phyloP scores from a whole-genome alignment of 2,797 vertebrate species.

The Pteropus rufus region DNA sequence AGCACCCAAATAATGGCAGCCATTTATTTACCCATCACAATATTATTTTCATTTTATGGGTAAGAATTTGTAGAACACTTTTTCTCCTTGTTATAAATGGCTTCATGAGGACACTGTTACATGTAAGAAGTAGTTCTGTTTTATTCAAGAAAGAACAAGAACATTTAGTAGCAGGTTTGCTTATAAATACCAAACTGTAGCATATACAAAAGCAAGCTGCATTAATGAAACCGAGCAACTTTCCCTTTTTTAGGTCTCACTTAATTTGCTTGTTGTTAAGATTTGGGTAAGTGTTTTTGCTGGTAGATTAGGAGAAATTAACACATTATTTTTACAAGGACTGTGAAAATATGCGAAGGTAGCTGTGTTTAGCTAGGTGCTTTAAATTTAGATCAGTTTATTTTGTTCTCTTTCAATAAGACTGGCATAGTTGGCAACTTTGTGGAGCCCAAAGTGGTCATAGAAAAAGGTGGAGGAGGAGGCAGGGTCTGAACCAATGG shows the following conservation, averaged over 20 bases:
- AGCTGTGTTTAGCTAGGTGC: background rate
- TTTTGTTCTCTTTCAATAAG: background rate
- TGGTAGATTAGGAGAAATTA: background rate
- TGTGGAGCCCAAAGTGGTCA: background rate
- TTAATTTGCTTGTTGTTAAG: background rate
- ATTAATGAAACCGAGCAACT: background rate
- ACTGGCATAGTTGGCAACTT: background rate
- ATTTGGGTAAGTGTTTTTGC: background rate
- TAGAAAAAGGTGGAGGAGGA: background rate
- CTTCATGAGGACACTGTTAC: background rate
- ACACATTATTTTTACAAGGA: slow-evolving; percentile 15
- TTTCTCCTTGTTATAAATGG: background rate
- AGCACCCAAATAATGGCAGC: background rate
- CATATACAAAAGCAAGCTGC: background rate
- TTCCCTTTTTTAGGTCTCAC: background rate
- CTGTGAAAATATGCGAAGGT: background rate
- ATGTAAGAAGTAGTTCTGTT: background rate
- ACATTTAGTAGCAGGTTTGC: background rate
- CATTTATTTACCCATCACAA: background rate
- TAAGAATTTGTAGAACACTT: background rate
- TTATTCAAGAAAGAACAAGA: background rate
- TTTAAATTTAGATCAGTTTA: background rate
- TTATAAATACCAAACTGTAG: background rate
- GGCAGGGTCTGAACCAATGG: background rate
- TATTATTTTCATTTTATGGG: background rate